A percentile compares a stretch with the other conserved stretches of the same genome.
Evolutionary conservation across 2,888 invertebrate species (phyloP).

Genomic region (Cosmorhoe ocellata): DNA sequence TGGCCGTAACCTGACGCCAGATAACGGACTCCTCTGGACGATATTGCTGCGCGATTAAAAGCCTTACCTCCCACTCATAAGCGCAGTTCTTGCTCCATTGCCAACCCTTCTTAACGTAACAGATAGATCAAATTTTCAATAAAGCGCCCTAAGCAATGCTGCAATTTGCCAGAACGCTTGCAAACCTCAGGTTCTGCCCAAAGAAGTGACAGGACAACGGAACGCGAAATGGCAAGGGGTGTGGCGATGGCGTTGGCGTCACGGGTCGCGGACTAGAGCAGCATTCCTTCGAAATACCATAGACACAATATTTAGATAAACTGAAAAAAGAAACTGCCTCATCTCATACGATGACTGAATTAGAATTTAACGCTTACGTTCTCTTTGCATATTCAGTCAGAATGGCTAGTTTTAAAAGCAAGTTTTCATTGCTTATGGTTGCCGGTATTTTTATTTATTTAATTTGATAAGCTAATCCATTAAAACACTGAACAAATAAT

Average conservation of each 20-base stretch:
- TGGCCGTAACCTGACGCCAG: conserved; percentile 81
- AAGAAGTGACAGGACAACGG: conserved; percentile 63
- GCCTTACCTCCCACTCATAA: conserved; percentile 56
- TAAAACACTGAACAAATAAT: no score
- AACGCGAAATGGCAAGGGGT: conserved; percentile 58
- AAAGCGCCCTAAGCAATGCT: conserved; percentile 73
- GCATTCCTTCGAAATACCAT: conserved; percentile 31
- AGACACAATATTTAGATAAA: conserved; percentile 12
- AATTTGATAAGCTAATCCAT: no score
- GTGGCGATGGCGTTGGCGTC: conserved; percentile 25
- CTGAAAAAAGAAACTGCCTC: not conserved
- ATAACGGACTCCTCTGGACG: conserved; percentile 73
- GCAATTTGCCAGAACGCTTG: conserved; percentile 70
- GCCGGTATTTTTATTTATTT: no score
- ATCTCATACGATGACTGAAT: not conserved
- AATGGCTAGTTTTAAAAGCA: no score
- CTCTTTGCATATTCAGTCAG: no score
- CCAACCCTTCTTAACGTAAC: conserved; percentile 63
- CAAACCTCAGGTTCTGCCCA: conserved; percentile 47
- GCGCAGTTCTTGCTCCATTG: conserved; percentile 46
- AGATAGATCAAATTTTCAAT: conserved; percentile 80
- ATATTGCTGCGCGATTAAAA: conserved; percentile 51
- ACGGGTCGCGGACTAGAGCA: conserved; percentile 34
- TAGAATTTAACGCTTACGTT: no score
- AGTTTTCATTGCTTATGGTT: no score